phyloP scores from a whole-genome alignment of 2,113 vertebrate species.

The Protomyctophum bolini region DNA sequence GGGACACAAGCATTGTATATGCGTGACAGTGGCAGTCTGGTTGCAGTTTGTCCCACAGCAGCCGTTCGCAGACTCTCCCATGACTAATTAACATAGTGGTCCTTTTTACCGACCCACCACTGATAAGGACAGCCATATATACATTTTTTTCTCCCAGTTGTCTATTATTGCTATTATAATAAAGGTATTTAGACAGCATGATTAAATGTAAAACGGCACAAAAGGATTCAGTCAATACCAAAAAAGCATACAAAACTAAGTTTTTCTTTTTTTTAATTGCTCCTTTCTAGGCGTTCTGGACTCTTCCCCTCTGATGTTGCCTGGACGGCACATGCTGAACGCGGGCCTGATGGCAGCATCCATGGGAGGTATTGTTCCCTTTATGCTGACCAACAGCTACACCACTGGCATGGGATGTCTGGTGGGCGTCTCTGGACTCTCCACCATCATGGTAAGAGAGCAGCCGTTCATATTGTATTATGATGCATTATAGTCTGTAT shows the following conservation, averaged over 20 bases:
- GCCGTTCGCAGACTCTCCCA: conserved; percentile 1
- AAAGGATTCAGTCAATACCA: too few relatives aligned
- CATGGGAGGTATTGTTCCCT: conserved; percentile 77
- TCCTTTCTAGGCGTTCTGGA: conserved; percentile 69
- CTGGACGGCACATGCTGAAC: conserved; percentile 81
- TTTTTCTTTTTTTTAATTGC: neutral
- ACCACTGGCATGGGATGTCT: conserved; percentile 79
- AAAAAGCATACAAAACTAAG: too few relatives aligned
- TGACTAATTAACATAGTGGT: conserved; percentile 1
- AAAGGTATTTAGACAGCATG: too few relatives aligned
- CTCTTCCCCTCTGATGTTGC: conserved; percentile 77
- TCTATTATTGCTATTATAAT: too few relatives aligned
- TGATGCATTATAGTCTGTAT: neutral
- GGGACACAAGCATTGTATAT: conserved; percentile 23
- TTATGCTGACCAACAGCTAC: conserved; percentile 81
- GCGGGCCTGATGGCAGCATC: conserved; percentile 79
- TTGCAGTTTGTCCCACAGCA: conserved; percentile 15
- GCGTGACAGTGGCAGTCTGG: conserved; percentile 6
- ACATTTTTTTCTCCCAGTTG: conserved; percentile 12
- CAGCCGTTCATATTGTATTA: neutral
- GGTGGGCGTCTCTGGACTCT: conserved; percentile 79
- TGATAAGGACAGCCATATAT: conserved; percentile 7
- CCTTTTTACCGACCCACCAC: conserved; percentile 15
- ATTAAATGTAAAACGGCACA: too few relatives aligned
- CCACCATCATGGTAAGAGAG: conserved; percentile 79